Percentiles rank a stretch among this genome's conserved stretches.
phyloP scores from a whole-genome alignment of 2,113 vertebrate species.

The Pseudorasbora parva region DNA sequence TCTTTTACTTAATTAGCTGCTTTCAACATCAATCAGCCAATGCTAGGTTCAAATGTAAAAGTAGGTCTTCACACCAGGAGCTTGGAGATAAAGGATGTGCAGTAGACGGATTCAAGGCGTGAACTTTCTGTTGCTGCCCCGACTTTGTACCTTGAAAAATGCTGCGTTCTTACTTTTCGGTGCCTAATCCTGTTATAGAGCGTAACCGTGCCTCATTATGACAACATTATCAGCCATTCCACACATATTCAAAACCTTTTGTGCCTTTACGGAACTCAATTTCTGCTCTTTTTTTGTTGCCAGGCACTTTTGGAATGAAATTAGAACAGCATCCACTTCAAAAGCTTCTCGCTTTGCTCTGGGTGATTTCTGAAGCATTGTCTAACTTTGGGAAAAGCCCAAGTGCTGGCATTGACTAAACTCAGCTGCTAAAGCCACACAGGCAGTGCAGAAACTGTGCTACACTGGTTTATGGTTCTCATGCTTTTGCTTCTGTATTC shows the following conservation, averaged over 20 bases:
- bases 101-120: not conserved
- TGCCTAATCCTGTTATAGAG: slow-evolving; percentile 50
- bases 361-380: slow-evolving; percentile 12
- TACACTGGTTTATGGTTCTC: not conserved
- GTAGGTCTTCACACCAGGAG: not conserved
- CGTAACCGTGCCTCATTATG: slow-evolving; percentile 40
- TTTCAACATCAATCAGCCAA: slow-evolving; percentile 48
- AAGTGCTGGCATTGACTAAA: not conserved
- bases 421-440: not conserved
- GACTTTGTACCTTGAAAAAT: slow-evolving; percentile 42
- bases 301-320: slow-evolving; percentile 19
- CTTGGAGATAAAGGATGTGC: slow-evolving; percentile 45
- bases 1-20: slow-evolving; percentile 51
- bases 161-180: slow-evolving; percentile 36
- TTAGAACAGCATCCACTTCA: slow-evolving; percentile 43
- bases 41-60: slow-evolving; percentile 6
- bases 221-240: slow-evolving; percentile 50
- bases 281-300: slow-evolving; percentile 31
- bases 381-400: slow-evolving; percentile 5
- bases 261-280: slow-evolving; percentile 40
- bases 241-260: slow-evolving; percentile 45
- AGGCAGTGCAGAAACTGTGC: not conserved
- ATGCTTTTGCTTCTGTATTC: not conserved
- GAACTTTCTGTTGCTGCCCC: not conserved
- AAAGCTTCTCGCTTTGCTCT: slow-evolving; percentile 23